Conservation (phyloP, 2,113 vertebrate species). For the Odontesthes bonariensis region DNA sequence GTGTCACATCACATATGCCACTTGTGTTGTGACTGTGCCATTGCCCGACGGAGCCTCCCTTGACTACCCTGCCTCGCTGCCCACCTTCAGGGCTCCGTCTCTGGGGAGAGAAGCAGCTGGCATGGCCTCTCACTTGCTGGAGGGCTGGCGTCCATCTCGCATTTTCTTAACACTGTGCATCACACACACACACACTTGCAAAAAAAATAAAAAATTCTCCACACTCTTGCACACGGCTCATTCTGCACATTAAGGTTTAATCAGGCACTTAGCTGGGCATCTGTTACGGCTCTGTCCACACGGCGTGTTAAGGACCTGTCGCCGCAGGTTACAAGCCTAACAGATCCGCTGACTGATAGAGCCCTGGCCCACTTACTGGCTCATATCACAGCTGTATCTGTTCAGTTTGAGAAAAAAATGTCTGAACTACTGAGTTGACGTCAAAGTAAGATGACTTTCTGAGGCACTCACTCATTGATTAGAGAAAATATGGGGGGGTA, state of each 20-base stretch:
- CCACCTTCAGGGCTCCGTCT: constrained; percentile 78
- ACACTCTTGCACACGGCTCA: constrained; percentile 49
- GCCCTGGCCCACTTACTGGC: constrained; percentile 73
- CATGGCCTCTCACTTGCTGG: constrained; percentile 75
- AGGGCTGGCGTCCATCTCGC: constrained; percentile 75
- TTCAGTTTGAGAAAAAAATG: constrained; percentile 25
- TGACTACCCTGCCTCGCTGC: constrained; percentile 71
- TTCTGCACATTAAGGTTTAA: constrained; percentile 84
- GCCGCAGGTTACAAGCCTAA: constrained; percentile 74
- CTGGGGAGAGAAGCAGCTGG: constrained; percentile 79
- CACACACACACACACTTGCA: constrained; percentile 48
- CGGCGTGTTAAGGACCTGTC: constrained; percentile 76
- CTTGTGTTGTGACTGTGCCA: constrained; percentile 68
- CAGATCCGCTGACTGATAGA: constrained; percentile 74
- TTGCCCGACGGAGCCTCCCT: constrained; percentile 44
- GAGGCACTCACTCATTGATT: constrained; percentile 2
- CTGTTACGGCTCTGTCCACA: constrained; percentile 81
- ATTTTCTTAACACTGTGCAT: constrained; percentile 49
- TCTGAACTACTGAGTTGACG: constrained; percentile 30
- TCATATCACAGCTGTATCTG: constrained; percentile 55
- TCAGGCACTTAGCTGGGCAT: constrained; percentile 85
- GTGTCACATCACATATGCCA: constrained; percentile 71
- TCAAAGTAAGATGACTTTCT: constrained; percentile 25
- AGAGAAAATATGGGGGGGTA: not conserved
- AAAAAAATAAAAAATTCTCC: constrained; percentile 9